Evolutionary conservation across 2,888 invertebrate genomes (phyloP), one percentile per base, ranked within the genome.

Genomic region (Athalia cordata): DNA sequence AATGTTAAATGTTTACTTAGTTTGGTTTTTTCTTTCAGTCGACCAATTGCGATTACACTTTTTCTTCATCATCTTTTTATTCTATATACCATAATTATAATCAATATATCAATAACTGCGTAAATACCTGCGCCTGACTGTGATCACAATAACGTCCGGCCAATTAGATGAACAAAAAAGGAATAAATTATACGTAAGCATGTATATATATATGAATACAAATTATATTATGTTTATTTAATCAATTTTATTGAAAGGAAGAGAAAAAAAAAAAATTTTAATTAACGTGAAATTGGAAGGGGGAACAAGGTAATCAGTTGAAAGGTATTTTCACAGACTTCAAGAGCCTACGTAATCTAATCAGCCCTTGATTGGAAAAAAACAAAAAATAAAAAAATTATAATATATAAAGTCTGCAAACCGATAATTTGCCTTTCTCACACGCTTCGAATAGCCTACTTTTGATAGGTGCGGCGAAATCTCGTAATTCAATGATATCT

Each of bases 321-420:
- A 67, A 29, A 47, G 47, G 6, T 45, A 64, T 64, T 64, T 64
- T 43, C 64, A 64, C 64, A 64, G 47, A 5, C n/a, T 67, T 67
- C 67, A 13, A 50, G 49, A 65, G 65, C 6, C 13, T 13, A n/a
- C 7, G 5, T 65, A 47, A 65, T 13, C 47, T 65, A 15, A 50
- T 67, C 50, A 49, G 50, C 6, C 5, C 3, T 15, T 15, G 67
- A 67, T 67, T 67, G 15, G 5, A 52, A 52, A 67, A 50, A 3
- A 50, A 15, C 5, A 5, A 67, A 15, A 8, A 49, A n/a, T 6
- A 55, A 55, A 55, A 4, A 55, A 55, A 7, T 55, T 7, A 4
- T 9, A 55, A 3, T 11, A 55, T 7, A n/a, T 55, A 9, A 11
- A 4, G 55, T 29, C 29, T 29, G 29, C 29, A 29, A 29, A 29